These are phyloP conservation scores for Silvanus unidentatus DNA, from an alignment of 2,888 invertebrate genomes.

Conservation along the genomic window DNA sequence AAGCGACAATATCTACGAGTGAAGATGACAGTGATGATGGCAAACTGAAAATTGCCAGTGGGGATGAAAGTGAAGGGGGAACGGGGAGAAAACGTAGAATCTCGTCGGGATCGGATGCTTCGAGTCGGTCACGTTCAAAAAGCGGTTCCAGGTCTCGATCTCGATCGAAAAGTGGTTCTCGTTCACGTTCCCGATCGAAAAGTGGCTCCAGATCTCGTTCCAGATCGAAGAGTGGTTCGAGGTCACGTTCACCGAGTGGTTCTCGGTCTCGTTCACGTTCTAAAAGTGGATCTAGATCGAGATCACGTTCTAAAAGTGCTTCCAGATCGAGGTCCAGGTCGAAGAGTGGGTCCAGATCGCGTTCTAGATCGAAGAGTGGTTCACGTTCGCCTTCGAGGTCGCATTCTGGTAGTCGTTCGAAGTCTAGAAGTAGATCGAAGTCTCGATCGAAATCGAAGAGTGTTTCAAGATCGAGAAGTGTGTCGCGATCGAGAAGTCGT, in stretches of 20 bases:
- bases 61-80: conserved; percentile 49
- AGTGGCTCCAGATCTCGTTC: conserved; percentile 37
- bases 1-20: conserved; percentile 90
- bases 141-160: conserved; percentile 32
- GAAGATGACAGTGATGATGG: conserved; percentile 66
- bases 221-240: conserved; percentile 44
- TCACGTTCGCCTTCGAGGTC: conserved; percentile 21
- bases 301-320: conserved; percentile 30
- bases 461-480: conserved; percentile 18
- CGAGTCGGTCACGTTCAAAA: conserved; percentile 19
- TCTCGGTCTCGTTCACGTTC: conserved; percentile 42
- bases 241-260: conserved; percentile 38
- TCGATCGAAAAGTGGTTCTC: conserved; percentile 31
- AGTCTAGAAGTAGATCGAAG: conserved; percentile 17
- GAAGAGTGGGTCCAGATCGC: conserved; percentile 35
- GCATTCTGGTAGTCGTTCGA: conserved; percentile 27
- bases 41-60: conserved; percentile 53
- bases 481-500: conserved; percentile 24
- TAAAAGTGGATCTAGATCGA: conserved; percentile 37
- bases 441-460: conserved; percentile 15
- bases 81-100: conserved; percentile 54
- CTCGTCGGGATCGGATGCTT: conserved; percentile 55
- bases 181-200: conserved; percentile 39
- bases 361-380: conserved; percentile 23
- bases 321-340: conserved; percentile 36